Base-by-base conservation (phyloP, 2,113 vertebrate species). In the Emydocephalus ijimae region DNA sequence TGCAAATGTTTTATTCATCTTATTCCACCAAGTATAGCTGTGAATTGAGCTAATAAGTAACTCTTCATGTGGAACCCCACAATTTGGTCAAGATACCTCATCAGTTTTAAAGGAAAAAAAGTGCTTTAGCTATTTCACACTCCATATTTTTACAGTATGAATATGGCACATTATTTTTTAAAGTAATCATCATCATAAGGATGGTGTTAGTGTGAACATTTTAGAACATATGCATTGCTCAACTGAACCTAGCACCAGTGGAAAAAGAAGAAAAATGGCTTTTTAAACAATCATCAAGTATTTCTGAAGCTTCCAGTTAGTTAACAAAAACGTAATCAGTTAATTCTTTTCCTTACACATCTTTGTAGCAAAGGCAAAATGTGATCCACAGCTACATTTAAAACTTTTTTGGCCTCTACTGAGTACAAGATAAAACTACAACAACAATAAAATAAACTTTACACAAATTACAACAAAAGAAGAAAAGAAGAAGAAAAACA, bases 141-240 rank as follows among this genome's bases (percentile, higher is more conserved):
- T 26, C 21, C 61, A 81, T 39, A 61, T 92, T 59, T 85, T 92
- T 85, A 85, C 50, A 74, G 39, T 24, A 57, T 34, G 50, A 89
- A 92, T n/a, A 89, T 10, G 81, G 64, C 57, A 85, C 39, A 39
- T 23, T 88, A 64, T 88, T 89, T 74, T 92, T 92, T 55, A 64
- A 39, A 92, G 69, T 85, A 55, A 48, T 59, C 24, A 92, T 89
- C 89, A 50, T 88, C 88, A 85, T 59, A 29, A 45, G 81, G 21
- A 90, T 89, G 55, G 55, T 61, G 52, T 54, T 61, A 91, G 26
- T 69, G 10, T 0, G 57, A 86, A 94, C 91, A 93, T 92, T 87
- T 6, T 89, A 57, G 87, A 93, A 89, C 86, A 92, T 61, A 93
- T 59, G 81, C 91, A 1, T 0, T 89, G 91, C 61, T 5, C 29